Conservation (phyloP, 2,113 vertebrate species). For the Galemys pyrenaicus region DNA sequence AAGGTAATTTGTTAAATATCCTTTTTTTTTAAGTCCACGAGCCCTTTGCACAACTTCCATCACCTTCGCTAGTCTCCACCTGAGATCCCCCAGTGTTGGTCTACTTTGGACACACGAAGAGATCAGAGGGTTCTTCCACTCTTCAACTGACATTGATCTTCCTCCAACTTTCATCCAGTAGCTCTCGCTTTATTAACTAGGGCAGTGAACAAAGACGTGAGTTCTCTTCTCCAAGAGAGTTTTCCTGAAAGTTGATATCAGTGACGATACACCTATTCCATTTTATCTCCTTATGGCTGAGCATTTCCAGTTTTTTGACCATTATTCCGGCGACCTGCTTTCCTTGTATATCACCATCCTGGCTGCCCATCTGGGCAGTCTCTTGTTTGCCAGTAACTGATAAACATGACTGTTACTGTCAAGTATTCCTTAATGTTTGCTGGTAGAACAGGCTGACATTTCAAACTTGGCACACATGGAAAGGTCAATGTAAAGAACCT, state of each 20-base stretch:
- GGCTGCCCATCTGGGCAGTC: not conserved
- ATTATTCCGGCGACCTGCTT: not conserved
- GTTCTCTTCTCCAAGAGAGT: not conserved
- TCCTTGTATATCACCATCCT: not conserved
- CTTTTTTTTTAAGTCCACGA: not conserved
- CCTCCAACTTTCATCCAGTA: not conserved
- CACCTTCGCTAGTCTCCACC: not conserved
- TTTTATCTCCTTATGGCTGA: not conserved
- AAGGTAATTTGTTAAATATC: not conserved
- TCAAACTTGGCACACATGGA: not conserved
- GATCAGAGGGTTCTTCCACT: not conserved
- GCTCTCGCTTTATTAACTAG: not conserved
- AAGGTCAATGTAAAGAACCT: not conserved
- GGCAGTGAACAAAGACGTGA: not conserved
- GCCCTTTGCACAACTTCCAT: not conserved
- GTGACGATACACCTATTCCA: too few relatives aligned
- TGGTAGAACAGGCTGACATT: not conserved
- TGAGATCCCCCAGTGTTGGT: too few relatives aligned
- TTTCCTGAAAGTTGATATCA: not conserved
- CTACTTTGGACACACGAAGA: not conserved
- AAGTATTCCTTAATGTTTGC: not conserved
- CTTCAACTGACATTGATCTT: not conserved
- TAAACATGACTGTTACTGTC: not conserved
- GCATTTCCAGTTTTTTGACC: not conserved
- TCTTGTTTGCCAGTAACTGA: not conserved